Evolutionary conservation across 2,888 invertebrate genomes (phyloP), one percentile per base, ranked within the genome.

Genomic region (Epistrophe eligans): DNA sequence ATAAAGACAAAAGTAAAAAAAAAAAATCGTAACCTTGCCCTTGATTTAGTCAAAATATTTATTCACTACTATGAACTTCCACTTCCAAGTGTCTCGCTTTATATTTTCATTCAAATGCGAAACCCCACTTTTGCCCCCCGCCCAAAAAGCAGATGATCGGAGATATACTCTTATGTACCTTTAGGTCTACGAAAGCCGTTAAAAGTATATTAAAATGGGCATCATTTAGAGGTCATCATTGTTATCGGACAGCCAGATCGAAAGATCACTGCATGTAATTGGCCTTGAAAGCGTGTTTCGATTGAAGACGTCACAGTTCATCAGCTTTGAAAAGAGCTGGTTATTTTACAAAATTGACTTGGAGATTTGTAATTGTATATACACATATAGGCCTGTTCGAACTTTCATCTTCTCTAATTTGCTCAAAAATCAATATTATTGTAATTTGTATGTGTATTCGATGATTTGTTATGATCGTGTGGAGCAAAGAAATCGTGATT

Each of bases 1-100:
- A 11, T 38, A 58, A 45, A n/a, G n/a, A n/a, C n/a, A n/a, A n/a
- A n/a, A n/a, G n/a, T n/a, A n/a, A n/a, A n/a, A n/a, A n/a, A n/a
- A n/a, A n/a, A n/a, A n/a, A n/a, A n/a, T n/a, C n/a, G 10, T 57
- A 66, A 76, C 84, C 84, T 84, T 84, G 84, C 84, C 84, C 84
- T 84, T 84, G 84, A 84, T 84, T 72, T 60, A 84, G 66, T 76
- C 64, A 45, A 79, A 72, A 60, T 72, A 71, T 76, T 79, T 80
- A 84, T 76, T 64, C 43, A 71, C 24, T 10, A n/a, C 17, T 19
- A 24, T 24, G 55, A 15, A 70, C 70, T 70, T 70, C 55, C 24
- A 70, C 55, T 19, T 38, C 6, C 7, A 67, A 28, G n/a, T 70
- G 40, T 24, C 55, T 70, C 52, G 55, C 64, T 50, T 52, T 19